Evolutionary conservation across 2,797 vertebrate species (phyloP), one percentile per base, ranked within the genome.

Genomic region (Podargus strigoides): DNA sequence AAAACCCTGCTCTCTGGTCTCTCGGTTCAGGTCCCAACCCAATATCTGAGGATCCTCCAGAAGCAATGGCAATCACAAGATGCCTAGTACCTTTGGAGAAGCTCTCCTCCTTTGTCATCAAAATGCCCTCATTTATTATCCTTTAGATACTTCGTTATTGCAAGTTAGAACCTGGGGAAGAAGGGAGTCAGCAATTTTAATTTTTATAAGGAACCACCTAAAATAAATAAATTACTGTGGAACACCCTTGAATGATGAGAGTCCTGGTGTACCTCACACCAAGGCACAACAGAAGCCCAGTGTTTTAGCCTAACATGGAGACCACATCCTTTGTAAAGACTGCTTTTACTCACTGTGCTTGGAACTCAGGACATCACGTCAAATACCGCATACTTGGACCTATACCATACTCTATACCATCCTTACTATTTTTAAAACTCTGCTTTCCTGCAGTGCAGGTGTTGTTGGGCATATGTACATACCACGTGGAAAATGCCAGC

Each of bases 401-500:
- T 12, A 27, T 10, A 46, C 24, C 41, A 34, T 4, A n/a, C 22
- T 27, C 13, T 14, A 11, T 12, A 36, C 16, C 0, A 0, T 41
- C 34, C 42, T 32, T 10, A 3, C 14, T 37, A 3, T 7, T 70
- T 77, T 74, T 27, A 72, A 73, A 62, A 27, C n/a, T 7, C 69
- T 23, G 9, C 44, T 72, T 73, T 76, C 66, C 68, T 17, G 14
- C 44, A 24, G 42, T 0, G 42, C 11, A 59, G 68, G 26, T 9
- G 0, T 5, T 5, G 60, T 4, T 42, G 50, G 27, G 64, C 0
- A 10, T 53, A 18, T 0, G n/a, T 89, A 98, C 99, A 90, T 98
- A 99, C 99, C 99, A 99, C 95, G 0, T 99, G 98, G 96, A 97
- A 96, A 68, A 97, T 44, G 3, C 98, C 98, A 1, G 97, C 96